Conservation (phyloP, 2,113 vertebrate genomes). For the Emydocephalus ijimae region DNA sequence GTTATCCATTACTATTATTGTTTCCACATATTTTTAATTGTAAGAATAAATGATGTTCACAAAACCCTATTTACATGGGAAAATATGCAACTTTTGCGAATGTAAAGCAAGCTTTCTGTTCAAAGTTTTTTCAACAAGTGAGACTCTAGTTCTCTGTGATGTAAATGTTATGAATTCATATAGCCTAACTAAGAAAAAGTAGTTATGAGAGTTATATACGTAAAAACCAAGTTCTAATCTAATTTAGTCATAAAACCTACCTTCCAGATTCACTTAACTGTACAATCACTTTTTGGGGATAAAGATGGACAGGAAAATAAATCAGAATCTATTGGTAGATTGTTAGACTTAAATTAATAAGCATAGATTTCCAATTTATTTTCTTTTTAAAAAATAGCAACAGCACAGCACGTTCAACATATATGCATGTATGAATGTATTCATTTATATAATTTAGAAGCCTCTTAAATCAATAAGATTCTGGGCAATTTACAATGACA, state of each 20-base stretch:
- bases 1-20: too few relatives aligned
- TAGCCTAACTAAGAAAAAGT: neutral
- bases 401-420: neutral
- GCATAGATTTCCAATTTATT: neutral
- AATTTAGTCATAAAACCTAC: neutral
- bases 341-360: neutral
- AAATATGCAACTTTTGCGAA: neutral
- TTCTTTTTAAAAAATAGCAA: neutral
- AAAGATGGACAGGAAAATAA: neutral
- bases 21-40: neutral
- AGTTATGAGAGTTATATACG: neutral
- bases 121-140: neutral
- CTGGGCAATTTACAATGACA: neutral
- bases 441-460: neutral
- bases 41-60: neutral
- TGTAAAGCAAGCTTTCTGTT: neutral
- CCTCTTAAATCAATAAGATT: neutral
- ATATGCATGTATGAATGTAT: neutral
- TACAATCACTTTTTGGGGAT: neutral
- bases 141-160: neutral
- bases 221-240: neutral
- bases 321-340: neutral
- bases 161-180: neutral
- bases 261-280: neutral
- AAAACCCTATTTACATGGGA: too few relatives aligned